Base-by-base conservation (phyloP, 1,140 invertebrate genomes). In the Drosophila erecta region DNA sequence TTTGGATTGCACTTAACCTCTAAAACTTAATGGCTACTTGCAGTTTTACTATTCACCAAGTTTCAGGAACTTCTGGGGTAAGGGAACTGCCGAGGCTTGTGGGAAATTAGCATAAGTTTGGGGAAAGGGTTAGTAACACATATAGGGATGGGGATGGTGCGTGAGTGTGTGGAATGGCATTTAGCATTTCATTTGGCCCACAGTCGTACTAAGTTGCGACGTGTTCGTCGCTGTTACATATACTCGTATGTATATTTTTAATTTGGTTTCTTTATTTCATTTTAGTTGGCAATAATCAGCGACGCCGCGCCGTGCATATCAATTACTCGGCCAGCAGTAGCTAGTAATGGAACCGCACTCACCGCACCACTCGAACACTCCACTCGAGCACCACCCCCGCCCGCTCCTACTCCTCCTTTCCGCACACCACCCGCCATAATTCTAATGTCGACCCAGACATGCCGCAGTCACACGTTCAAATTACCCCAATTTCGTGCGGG, bases 241-340 rank as follows among this genome's bases (percentile, higher is more conserved):
- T 80, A 71, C 17, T 17, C 53, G 81, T 69, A 72, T 84, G 59
- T 70, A 74, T 77, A 70, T 72, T 87, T 79, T 90, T 79, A 79
- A 79, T 83, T 87, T 55, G 70, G 74, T 86, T 87, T 81, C 67
- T 90, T 86, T 86, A 86, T 90, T 90, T 90, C 76, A 83, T 83
- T 90, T 87, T 83, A 86, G 86, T 87, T 90, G 87, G 81, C 86
- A 90, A 90, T 90, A 90, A 90, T 90, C 86, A 87, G 80, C 57
- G 40, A 66, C 59, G 62, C 46, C 56, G 76, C 72, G 79, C 51
- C 73, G 71, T 53, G 86, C 87, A 90, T 90, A 80, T 73, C 65
- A 90, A 90, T 87, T 86, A 86, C 53, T 50, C 30, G 15, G 20
- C 64, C 35, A 66, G 37, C 37, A 55, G 58, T 61, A 41, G 33